Evolutionary conservation across 2,113 vertebrate genomes (phyloP).

Genomic region (Echinops telfairi): DNA sequence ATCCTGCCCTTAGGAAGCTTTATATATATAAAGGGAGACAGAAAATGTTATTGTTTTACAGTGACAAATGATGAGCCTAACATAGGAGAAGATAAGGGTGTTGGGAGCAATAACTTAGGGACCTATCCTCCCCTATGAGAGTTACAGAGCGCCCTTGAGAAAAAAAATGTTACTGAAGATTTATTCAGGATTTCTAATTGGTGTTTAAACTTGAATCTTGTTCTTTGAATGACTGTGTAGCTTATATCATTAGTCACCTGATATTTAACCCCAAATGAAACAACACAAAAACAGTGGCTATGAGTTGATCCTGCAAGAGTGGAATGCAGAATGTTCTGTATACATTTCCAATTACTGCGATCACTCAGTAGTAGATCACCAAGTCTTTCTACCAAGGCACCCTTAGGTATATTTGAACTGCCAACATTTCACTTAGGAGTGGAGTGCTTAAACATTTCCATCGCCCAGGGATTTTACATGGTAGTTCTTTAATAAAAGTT

Average conservation of each 20-base stretch:
- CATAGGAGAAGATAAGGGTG: background rate
- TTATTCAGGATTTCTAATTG: background rate
- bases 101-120: background rate
- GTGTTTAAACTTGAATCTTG: background rate
- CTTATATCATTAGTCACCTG: background rate
- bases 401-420: background rate
- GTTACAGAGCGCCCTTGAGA: background rate
- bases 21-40: background rate
- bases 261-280: background rate
- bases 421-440: background rate
- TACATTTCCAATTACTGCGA: background rate
- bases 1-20: background rate
- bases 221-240: background rate
- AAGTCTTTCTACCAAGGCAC: background rate
- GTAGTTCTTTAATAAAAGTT: background rate
- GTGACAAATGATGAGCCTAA: background rate
- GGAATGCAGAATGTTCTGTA: background rate
- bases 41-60: background rate
- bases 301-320: background rate
- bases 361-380: background rate
- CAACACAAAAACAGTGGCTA: background rate
- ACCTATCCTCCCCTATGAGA: background rate
- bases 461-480: background rate
- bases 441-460: too few species aligned
- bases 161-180: background rate